Conservation (phyloP, 1,140 invertebrate species). For the Drosophila pruinosa region DNA sequence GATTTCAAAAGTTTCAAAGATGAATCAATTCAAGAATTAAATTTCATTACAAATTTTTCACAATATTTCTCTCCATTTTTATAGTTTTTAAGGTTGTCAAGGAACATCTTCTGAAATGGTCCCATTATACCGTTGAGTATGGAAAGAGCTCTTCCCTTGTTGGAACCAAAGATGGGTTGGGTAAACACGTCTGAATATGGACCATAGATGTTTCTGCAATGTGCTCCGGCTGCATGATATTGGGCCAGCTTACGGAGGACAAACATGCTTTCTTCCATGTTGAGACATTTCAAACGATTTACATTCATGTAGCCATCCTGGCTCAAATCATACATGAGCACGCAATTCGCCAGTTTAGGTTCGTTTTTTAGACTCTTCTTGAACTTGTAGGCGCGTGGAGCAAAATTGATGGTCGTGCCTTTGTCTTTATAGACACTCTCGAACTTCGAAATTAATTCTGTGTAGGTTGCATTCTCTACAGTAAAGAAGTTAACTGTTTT, state of each 20-base stretch:
- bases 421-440: slow-evolving; percentile 55
- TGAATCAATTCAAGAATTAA: background rate
- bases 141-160: slow-evolving; percentile 8
- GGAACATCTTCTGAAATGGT: slow-evolving; percentile 49
- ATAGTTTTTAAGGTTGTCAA: slow-evolving; percentile 45
- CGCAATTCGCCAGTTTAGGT: slow-evolving; percentile 51
- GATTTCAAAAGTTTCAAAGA: background rate
- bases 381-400: slow-evolving; percentile 45
- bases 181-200: slow-evolving; percentile 51
- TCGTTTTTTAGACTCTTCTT: slow-evolving; percentile 41
- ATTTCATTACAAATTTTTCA: slow-evolving; percentile 52
- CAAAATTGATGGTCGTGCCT: slow-evolving; percentile 52
- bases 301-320: slow-evolving; percentile 84
- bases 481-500: slow-evolving; percentile 62
- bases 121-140: slow-evolving; percentile 35
- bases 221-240: slow-evolving; percentile 84
- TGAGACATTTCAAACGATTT: slow-evolving; percentile 84
- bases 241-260: slow-evolving; percentile 84
- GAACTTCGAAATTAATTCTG: slow-evolving; percentile 54
- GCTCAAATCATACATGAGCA: slow-evolving; percentile 84
- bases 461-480: slow-evolving; percentile 58
- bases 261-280: slow-evolving; percentile 83
- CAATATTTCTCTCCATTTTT: slow-evolving; percentile 55
- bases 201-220: slow-evolving; percentile 39
- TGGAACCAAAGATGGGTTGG: slow-evolving; percentile 45